Evolutionary conservation across 2,888 invertebrate genomes (phyloP).

Genomic region (Bursaphelenchus okinawaensis): DNA sequence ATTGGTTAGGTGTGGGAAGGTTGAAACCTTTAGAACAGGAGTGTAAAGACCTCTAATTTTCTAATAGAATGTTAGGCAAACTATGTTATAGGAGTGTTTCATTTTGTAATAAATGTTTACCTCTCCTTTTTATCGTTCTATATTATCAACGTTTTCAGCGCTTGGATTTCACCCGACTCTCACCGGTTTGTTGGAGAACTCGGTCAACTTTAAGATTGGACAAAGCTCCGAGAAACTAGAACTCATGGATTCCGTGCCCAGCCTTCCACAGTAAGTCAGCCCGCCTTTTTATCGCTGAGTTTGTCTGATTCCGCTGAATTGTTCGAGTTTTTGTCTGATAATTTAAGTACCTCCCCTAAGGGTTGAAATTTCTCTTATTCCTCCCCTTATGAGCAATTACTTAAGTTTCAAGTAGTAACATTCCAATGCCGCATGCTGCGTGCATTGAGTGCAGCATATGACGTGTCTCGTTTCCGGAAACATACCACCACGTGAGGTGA

Average conservation of each 20-base stretch:
- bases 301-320: no score
- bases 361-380: no score
- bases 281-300: neutral
- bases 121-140: no score
- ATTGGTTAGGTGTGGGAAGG: no score
- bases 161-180: slow-evolving; percentile 16
- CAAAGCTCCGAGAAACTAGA: neutral
- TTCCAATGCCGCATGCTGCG: neutral
- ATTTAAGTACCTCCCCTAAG: no score
- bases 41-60: no score
- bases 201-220: neutral
- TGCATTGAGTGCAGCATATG: neutral
- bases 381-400: neutral
- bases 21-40: no score
- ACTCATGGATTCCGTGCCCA: neutral
- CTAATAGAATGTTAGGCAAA: no score
- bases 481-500: neutral
- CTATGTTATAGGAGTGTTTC: no score
- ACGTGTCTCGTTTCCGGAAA: neutral
- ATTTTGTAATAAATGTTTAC: no score
- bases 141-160: no score
- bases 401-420: neutral
- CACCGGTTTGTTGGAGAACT: slow-evolving; percentile 19
- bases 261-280: neutral
- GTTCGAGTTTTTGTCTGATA: no score